phyloP scores from a whole-genome alignment of 2,888 invertebrate genomes.

The Phania funesta region DNA sequence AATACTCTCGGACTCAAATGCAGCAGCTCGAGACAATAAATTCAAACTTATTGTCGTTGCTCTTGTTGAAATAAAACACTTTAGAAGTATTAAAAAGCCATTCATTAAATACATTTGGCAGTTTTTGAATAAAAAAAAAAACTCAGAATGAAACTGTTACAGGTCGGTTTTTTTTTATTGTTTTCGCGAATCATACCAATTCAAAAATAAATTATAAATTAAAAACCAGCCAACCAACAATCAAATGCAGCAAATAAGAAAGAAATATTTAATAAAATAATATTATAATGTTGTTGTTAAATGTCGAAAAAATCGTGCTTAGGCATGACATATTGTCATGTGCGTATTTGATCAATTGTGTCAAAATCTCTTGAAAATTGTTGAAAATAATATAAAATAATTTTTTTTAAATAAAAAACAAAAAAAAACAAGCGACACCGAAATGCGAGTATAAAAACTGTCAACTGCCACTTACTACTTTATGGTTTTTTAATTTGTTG shows the following conservation, averaged over 20 bases:
- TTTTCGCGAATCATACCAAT: background rate
- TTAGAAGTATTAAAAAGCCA: constrained; percentile 36
- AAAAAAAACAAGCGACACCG: constrained; percentile 3
- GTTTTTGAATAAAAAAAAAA: constrained; percentile 30
- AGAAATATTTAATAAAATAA: constrained; percentile 8
- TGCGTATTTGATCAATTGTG: constrained; percentile 67
- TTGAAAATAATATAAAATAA: constrained; percentile 15
- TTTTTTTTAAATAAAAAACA: constrained; percentile 1
- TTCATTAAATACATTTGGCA: constrained; percentile 26
- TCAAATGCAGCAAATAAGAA: constrained; percentile 1
- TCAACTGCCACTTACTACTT: constrained; percentile 64
- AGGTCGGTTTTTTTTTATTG: constrained; percentile 3
- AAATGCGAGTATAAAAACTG: constrained; percentile 31
- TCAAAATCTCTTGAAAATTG: constrained; percentile 62
- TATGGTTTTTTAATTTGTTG: constrained; percentile 66
- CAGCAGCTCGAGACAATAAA: too few relatives aligned
- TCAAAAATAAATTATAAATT: constrained; percentile 35
- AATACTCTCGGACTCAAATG: constrained; percentile 9
- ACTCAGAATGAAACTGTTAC: constrained; percentile 25
- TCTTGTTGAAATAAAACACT: constrained; percentile 47
- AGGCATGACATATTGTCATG: constrained; percentile 67
- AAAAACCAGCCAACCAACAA: constrained; percentile 5
- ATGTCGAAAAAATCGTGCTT: constrained; percentile 65
- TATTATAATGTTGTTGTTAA: constrained; percentile 62
- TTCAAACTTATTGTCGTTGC: constrained; percentile 29